These are phyloP conservation scores for Sardinella longiceps DNA, from an alignment of 2,797 vertebrate genomes.

Conservation along the genomic window DNA sequence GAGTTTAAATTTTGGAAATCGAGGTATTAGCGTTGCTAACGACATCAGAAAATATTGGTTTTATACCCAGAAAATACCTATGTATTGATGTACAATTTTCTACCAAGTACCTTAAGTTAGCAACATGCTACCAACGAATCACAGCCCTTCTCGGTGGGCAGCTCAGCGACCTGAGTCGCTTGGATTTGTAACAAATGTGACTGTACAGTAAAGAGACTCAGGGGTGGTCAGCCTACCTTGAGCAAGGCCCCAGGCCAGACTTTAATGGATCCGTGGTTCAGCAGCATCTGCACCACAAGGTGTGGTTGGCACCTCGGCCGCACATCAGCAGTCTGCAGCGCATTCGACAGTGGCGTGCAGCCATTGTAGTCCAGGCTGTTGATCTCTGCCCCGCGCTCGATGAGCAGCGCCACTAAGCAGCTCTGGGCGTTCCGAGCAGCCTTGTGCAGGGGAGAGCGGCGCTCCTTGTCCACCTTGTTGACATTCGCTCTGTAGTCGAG, in stretches of 20 bases:
- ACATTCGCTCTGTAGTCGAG: constrained; percentile 53
- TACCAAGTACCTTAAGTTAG: too few relatives aligned
- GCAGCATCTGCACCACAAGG: constrained; percentile 64
- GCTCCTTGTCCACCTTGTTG: constrained; percentile 62
- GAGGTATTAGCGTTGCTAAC: too few relatives aligned
- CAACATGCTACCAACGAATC: too few relatives aligned
- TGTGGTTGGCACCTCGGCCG: constrained; percentile 55
- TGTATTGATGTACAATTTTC: too few relatives aligned
- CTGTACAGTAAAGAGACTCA: too few relatives aligned
- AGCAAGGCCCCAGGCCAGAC: constrained; percentile 73
- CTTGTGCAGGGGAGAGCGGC: constrained; percentile 72
- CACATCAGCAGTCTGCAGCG: constrained; percentile 58
- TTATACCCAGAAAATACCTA: too few relatives aligned
- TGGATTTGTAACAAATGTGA: too few relatives aligned
- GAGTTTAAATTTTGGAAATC: too few relatives aligned
- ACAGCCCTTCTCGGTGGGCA: too few relatives aligned
- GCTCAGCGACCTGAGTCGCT: too few relatives aligned
- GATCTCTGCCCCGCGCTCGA: constrained; percentile 64
- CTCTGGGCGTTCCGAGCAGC: constrained; percentile 66
- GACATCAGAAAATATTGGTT: too few relatives aligned
- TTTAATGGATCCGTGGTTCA: constrained; percentile 73
- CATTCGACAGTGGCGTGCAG: constrained; percentile 65
- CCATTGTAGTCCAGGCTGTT: constrained; percentile 74
- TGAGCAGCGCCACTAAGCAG: constrained; percentile 62
- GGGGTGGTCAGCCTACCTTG: constrained; percentile 67